Base-by-base conservation (phyloP, 2,113 vertebrate genomes). In the Stomatorhinus ivindoensis region DNA sequence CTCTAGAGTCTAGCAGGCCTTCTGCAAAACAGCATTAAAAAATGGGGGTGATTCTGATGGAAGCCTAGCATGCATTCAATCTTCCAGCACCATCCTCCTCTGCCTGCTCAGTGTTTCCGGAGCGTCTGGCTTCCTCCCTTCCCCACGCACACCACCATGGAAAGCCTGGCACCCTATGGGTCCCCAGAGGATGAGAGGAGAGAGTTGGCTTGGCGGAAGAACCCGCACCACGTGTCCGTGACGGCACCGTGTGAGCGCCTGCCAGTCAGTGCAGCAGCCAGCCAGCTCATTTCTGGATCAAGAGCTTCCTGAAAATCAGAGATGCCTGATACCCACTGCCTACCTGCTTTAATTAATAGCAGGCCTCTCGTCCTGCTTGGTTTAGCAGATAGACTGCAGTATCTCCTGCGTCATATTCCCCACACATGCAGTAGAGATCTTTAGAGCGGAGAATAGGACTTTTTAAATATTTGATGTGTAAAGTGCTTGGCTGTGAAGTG, bases 261-360 rank as follows among this genome's bases (percentile, higher is more conserved):
- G 73, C 73, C 35, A 80, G 35, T 13, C 35, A 1, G 73, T 35
- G 73, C 31, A 80, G 73, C 31, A 42, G 31, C 35, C 73, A 80
- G 73, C 73, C 73, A 80, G 35, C 73, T 80, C 73, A 80, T 80
- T 80, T 80, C 73, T 80, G 73, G 73, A 80, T 80, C 35, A 80
- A 42, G 31, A 39, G 73, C 73, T 42, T 80, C 73, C 73, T 80
- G 73, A 80, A 42, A 27, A 80, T 80, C 31, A 80, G 73, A 80
- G 31, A 35, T 80, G 73, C 35, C 73, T 42, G 35, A 80, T 42
- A 42, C 15, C 73, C 35, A 42, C 73, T 15, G 73, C 73, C 73
- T 42, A 42, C 73, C 35, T 80, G 31, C 31, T 80, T 80, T 80
- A 39, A 80, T 80, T 80, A 80, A 80, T 80, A 42, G 73, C 73